Evolutionary conservation across 2,888 invertebrate species (phyloP), one percentile per base, ranked within the genome.

Genomic region (Patella ulyssiponensis): DNA sequence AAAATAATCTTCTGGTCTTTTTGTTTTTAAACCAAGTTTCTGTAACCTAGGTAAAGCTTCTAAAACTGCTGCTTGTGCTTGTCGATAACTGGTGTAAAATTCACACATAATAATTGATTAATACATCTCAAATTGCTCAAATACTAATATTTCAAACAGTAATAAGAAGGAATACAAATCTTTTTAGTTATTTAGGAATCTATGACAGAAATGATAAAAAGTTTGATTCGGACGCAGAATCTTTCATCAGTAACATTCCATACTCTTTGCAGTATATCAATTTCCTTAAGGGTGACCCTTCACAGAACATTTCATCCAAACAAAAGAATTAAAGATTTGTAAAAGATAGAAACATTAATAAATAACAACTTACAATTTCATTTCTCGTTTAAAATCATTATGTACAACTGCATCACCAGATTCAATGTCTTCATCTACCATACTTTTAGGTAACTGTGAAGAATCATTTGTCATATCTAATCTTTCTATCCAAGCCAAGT

Each of bases 1-100:
- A 92, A 98, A 99, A 92, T 98, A 99, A 92, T 99, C 99, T 77
- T 96, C 96, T 0, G 99, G 99, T 92, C 96, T 94, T 88, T 94
- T 95, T 0, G 97, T 98, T 0, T 94, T 93, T 72, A 98, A 92
- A 27, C 94, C 95, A 7, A 96, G 91, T 64, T 94, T 94, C 80
- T 96, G 95, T 12, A 99, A 92, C 83, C 94, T 94, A 71, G 95
- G 94, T 33, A 99, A 94, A 0, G 95, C 96, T 82, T 96, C 95
- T 51, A 97, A 85, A 0, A 96, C 96, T 0, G 98, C 95, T 33
- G 95, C 94, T 90, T 98, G 92, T 1, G 93, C 93, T 86, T 93
- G 93, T 76, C 91, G 87, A 82, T 92, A 92, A 82, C 92, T 92
- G 81, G 1, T 44, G 7, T 44, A 44, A 44, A 44, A 44, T 44